phyloP scores from a whole-genome alignment of 2,797 vertebrate species.

The Enteromius radiatus region DNA sequence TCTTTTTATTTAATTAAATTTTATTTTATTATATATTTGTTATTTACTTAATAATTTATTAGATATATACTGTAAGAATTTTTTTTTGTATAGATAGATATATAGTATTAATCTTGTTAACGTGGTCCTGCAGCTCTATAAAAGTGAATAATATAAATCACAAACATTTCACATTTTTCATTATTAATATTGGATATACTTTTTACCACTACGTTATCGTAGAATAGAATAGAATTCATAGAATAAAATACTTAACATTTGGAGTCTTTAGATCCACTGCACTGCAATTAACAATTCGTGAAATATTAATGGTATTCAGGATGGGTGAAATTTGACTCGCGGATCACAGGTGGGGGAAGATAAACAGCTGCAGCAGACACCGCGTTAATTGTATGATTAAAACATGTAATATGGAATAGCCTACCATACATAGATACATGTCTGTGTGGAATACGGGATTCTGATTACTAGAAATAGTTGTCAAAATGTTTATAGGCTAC shows the following conservation, averaged over 20 bases:
- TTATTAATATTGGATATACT: not conserved
- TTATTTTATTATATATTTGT: too few relatives aligned
- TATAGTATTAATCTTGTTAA: too few relatives aligned
- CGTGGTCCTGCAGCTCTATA: not conserved
- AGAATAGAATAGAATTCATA: not conserved
- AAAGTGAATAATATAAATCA: not conserved
- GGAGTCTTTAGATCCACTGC: not conserved
- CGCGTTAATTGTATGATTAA: not conserved
- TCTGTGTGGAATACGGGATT: too few relatives aligned
- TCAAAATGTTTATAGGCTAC: not conserved
- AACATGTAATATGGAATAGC: not conserved
- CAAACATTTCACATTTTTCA: not conserved
- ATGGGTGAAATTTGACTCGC: not conserved
- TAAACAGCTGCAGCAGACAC: not conserved
- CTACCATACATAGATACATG: too few relatives aligned
- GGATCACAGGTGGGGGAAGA: not conserved
- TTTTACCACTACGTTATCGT: not conserved
- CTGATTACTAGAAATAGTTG: not conserved
- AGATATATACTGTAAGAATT: too few relatives aligned
- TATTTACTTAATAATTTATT: too few relatives aligned
- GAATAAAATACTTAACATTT: not conserved
- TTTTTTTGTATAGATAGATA: too few relatives aligned
- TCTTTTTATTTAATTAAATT: not conserved
- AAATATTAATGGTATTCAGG: not conserved
- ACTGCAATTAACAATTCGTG: not conserved